phyloP scores from a whole-genome alignment of 2,888 invertebrate genomes.

The Gerosis bhagava region DNA sequence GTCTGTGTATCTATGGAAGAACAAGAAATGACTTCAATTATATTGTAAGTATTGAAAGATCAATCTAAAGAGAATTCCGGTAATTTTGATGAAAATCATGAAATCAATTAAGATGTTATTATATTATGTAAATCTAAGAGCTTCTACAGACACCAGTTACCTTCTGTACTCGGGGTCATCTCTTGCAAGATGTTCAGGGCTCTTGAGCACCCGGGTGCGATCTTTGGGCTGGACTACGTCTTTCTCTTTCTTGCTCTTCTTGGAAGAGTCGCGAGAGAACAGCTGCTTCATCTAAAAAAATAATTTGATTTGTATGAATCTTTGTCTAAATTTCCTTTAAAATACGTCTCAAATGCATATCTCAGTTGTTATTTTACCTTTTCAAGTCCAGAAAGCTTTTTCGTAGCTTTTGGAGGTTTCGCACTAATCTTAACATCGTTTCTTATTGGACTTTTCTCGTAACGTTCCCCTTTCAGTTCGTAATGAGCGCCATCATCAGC shows the following conservation, averaged over 20 bases:
- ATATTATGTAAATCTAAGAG: no score
- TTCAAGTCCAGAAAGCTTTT: conserved; percentile 87
- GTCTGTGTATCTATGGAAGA: conserved; percentile 59
- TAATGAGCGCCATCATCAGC: conserved; percentile 87
- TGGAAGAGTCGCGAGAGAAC: conserved; percentile 87
- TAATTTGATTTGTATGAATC: no score
- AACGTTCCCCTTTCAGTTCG: conserved; percentile 84
- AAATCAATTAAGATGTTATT: no score
- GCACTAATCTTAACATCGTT: conserved; percentile 78
- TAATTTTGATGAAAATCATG: no score
- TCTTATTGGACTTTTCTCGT: conserved; percentile 73
- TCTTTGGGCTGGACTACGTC: conserved; percentile 77
- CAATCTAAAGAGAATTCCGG: no score
- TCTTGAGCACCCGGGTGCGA: conserved; percentile 79
- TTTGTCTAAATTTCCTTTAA: no score
- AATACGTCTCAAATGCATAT: no score
- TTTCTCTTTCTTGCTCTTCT: conserved; percentile 86
- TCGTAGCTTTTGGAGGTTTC: conserved; percentile 83
- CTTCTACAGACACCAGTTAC: no score
- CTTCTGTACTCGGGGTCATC: conserved; percentile 73
- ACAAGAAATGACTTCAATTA: no score
- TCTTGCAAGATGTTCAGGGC: conserved; percentile 78
- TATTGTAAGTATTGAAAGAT: no score
- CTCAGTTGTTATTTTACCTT: conserved; percentile 74
- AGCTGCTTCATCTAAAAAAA: conserved; percentile 87